Percentiles rank a stretch among this genome's conserved stretches.
phyloP scores from a whole-genome alignment of 1,140 invertebrate species.

The Archivesica marissinica region DNA sequence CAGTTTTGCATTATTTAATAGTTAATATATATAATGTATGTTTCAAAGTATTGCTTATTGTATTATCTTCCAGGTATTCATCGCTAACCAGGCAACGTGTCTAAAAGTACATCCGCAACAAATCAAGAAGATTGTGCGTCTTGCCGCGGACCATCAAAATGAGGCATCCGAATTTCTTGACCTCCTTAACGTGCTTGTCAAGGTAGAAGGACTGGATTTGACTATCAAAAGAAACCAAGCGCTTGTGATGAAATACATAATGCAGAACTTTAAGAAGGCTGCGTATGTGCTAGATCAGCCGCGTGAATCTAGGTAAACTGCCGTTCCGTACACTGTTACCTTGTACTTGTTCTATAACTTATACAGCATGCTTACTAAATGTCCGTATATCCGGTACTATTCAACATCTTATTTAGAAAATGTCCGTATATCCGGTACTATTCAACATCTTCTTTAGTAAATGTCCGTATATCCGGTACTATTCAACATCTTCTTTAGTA shows the following conservation, averaged over 20 bases:
- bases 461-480: too few relatives aligned
- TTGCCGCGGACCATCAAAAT: constrained; percentile 79
- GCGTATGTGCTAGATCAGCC: constrained; percentile 82
- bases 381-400: too few relatives aligned
- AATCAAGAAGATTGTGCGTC: constrained; percentile 81
- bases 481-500: too few relatives aligned
- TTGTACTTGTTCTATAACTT: too few relatives aligned
- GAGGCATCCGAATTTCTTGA: constrained; percentile 82
- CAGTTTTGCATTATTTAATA: too few relatives aligned
- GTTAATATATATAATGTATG: too few relatives aligned
- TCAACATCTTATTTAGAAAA: too few relatives aligned
- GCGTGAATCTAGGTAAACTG: constrained; percentile 75
- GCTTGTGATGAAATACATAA: constrained; percentile 84
- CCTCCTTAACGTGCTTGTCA: constrained; percentile 81
- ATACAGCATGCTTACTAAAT: too few relatives aligned
- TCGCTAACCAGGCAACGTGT: constrained; percentile 82
- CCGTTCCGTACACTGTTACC: too few relatives aligned
- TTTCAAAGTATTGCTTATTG: too few relatives aligned
- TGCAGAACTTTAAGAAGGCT: constrained; percentile 83
- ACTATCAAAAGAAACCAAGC: constrained; percentile 83
- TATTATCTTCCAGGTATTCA: constrained; percentile 79
- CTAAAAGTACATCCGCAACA: constrained; percentile 82
- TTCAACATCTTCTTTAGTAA: too few relatives aligned
- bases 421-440: too few relatives aligned
- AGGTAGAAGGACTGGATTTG: constrained; percentile 82